These are phyloP conservation scores for Zaprionus camerounensis DNA, from an alignment of 1,140 invertebrate genomes.

Conservation along the genomic window DNA sequence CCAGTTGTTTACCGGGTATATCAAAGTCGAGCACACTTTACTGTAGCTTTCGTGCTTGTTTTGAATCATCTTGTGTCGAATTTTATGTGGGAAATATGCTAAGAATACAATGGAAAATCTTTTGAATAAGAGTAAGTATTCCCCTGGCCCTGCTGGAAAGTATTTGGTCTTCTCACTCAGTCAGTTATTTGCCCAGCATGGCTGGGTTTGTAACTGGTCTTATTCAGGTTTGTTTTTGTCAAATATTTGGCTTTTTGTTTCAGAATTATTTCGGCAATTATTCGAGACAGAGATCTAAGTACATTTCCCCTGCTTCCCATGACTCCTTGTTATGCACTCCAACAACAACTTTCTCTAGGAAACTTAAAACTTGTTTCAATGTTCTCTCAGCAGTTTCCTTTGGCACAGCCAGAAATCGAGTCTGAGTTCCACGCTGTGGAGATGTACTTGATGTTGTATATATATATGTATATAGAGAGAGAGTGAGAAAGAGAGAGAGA, in stretches of 20 bases:
- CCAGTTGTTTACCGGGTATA: no score
- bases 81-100: background rate
- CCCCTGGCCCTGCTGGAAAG: no score
- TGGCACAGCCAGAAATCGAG: background rate
- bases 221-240: conserved; percentile 47
- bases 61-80: background rate
- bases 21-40: no score
- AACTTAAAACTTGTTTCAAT: conserved; percentile 23
- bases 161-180: conserved; percentile 65
- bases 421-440: background rate
- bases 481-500: background rate
- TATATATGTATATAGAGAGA: background rate
- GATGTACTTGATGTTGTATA: background rate
- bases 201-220: conserved; percentile 4
- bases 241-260: conserved; percentile 67
- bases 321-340: background rate
- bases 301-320: background rate
- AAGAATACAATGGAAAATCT: background rate
- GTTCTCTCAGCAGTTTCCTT: background rate
- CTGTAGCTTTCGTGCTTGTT: no score
- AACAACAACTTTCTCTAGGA: conserved; percentile 19
- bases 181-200: conserved; percentile 45
- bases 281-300: background rate
- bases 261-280: conserved; percentile 39
- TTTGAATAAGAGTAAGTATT: background rate